Conservation (phyloP, 2,797 vertebrate species). For the Iguana delicatissima region DNA sequence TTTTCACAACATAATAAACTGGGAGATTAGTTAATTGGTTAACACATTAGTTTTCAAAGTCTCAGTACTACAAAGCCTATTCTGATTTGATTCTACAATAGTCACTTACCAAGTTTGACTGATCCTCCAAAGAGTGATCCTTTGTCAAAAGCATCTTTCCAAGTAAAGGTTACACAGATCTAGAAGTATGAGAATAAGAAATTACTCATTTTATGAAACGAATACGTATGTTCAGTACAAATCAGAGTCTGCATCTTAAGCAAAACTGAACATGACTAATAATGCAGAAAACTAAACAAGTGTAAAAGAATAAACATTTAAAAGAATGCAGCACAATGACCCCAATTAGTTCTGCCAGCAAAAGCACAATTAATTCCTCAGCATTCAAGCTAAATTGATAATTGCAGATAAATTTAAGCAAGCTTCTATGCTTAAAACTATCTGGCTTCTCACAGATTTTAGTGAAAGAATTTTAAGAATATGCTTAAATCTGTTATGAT, state of each 20-base stretch:
- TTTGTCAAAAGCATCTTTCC: constrained; percentile 99
- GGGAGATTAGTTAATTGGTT: background rate
- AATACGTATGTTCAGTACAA: background rate
- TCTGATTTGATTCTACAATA: constrained; percentile 34
- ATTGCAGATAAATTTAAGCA: background rate
- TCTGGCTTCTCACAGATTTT: background rate
- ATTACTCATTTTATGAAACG: constrained; percentile 13
- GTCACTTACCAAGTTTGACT: constrained; percentile 91
- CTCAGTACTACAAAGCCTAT: background rate
- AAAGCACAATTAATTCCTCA: background rate
- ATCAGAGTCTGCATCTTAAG: background rate
- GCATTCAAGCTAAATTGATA: background rate
- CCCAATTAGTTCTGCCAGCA: background rate
- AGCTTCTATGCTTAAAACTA: background rate
- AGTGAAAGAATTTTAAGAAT: background rate
- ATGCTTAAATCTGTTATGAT: background rate
- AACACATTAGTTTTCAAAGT: background rate
- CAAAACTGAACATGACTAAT: background rate
- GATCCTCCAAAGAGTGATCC: constrained; percentile 97
- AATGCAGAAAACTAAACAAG: background rate
- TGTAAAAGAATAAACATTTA: background rate
- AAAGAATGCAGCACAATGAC: background rate
- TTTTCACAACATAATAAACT: background rate
- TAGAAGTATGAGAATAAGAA: constrained; percentile 67
- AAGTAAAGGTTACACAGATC: constrained; percentile 97